A percentile compares a stretch with the other conserved stretches of the same genome.
phyloP scores from a whole-genome alignment of 2,797 vertebrate genomes.

The Tarsius wallacei region DNA sequence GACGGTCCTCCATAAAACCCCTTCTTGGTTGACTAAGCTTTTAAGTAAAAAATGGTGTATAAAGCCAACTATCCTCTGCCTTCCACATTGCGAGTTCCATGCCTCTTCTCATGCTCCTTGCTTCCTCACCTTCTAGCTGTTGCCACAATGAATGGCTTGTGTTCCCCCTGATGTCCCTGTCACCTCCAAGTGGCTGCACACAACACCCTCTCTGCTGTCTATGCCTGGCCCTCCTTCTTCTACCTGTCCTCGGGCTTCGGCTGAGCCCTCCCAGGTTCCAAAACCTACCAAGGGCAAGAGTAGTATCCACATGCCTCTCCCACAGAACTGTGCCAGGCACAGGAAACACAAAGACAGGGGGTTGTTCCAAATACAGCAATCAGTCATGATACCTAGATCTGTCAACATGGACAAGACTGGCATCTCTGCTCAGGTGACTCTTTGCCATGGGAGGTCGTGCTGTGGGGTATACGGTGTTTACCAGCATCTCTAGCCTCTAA shows the following conservation, averaged over 20 bases:
- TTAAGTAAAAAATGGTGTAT: neutral
- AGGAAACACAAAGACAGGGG: neutral
- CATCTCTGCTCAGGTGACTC: neutral
- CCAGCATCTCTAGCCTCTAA: neutral
- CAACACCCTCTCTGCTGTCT: neutral
- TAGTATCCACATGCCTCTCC: fast-evolving
- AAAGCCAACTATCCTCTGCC: neutral
- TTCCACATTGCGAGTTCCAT: neutral
- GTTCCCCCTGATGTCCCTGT: neutral
- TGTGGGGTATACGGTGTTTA: neutral
- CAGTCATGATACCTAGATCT: neutral
- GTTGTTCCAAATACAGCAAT: neutral
- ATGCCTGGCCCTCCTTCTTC: neutral
- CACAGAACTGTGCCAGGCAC: neutral
- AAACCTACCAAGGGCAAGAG: neutral
- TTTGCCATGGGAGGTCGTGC: neutral
- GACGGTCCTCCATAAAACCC: neutral
- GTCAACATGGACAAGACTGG: neutral
- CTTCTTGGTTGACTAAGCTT: neutral
- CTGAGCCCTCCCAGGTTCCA: neutral
- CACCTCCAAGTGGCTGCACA: too few relatives aligned
- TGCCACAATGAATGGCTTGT: neutral
- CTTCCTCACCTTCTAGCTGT: neutral
- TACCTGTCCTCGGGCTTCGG: neutral
- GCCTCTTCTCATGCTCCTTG: neutral